These are phyloP conservation scores for Meandrusa payeni DNA, from an alignment of 2,888 invertebrate genomes.

Conservation along the genomic window DNA sequence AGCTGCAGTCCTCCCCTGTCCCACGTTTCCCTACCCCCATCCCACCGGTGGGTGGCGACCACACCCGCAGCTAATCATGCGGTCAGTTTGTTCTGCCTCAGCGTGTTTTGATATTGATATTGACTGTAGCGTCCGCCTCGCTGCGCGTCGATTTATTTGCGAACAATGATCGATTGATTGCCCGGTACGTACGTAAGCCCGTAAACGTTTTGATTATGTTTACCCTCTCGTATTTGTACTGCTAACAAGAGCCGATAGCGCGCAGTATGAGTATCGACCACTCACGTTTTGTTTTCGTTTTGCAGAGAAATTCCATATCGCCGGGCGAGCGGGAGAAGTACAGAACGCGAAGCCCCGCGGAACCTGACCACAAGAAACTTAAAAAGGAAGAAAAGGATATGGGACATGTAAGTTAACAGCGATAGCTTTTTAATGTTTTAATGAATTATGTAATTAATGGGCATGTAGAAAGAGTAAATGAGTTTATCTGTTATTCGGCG, in stretches of 20 bases:
- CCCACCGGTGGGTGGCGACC: constrained; percentile 60
- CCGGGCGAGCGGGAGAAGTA: constrained; percentile 92
- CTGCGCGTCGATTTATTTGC: constrained; percentile 78
- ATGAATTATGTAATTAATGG: too few relatives aligned
- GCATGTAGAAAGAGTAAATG: too few relatives aligned
- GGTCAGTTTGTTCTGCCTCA: constrained; percentile 81
- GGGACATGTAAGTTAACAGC: constrained; percentile 86
- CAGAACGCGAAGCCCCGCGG: constrained; percentile 88
- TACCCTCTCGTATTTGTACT: constrained; percentile 62
- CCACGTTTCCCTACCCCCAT: constrained; percentile 28
- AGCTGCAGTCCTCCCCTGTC: constrained; percentile 48
- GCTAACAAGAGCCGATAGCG: constrained; percentile 48
- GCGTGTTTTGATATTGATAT: constrained; percentile 81
- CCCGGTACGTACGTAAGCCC: constrained; percentile 60
- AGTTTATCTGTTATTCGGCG: too few relatives aligned
- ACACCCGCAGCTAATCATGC: constrained; percentile 79
- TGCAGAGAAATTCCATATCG: constrained; percentile 92
- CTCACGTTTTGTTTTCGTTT: constrained; percentile 33
- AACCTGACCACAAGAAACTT: constrained; percentile 85
- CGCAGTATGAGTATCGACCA: constrained; percentile 31
- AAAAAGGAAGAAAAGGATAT: constrained; percentile 92
- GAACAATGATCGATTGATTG: constrained; percentile 80
- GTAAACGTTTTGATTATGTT: constrained; percentile 78
- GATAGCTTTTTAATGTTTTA: too few relatives aligned
- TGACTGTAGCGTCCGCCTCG: constrained; percentile 74